These are phyloP conservation scores for Anoplolepis gracilipes DNA, from an alignment of 1,140 invertebrate species.

Conservation along the genomic window DNA sequence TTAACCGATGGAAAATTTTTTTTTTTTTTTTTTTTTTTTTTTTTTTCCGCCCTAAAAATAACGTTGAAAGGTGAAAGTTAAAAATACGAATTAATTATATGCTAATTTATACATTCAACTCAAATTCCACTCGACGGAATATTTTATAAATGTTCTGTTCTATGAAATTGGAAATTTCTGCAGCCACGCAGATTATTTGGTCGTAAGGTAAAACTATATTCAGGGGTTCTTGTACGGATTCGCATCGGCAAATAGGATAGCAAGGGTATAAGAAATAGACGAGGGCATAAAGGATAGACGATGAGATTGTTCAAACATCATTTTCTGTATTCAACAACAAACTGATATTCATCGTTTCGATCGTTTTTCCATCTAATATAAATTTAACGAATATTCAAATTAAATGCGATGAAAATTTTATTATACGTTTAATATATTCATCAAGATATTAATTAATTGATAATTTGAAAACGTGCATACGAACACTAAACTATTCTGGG, in stretches of 20 bases:
- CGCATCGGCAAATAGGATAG: constrained; percentile 3
- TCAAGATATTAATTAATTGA: not conserved
- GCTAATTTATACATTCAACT: not conserved
- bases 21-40: no score
- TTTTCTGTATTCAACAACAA: not conserved
- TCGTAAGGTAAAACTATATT: not conserved
- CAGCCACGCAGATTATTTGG: not conserved
- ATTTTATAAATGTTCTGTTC: not conserved
- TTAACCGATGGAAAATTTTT: no score
- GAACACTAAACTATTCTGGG: not conserved
- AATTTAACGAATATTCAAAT: not conserved
- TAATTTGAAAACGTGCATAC: not conserved
- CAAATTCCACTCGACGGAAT: not conserved
- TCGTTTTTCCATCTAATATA: no score
- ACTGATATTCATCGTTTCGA: not conserved
- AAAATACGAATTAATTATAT: not conserved
- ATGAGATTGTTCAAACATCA: not conserved
- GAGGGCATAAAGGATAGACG: not conserved
- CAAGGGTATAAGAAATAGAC: no score
- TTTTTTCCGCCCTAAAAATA: no score
- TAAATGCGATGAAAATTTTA: not conserved
- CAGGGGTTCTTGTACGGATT: not conserved
- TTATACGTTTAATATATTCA: not conserved
- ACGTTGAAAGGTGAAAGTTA: not conserved
- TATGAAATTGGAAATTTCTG: not conserved